Conservation (phyloP, 2,888 invertebrate genomes). For the Zele albiditarsus region DNA sequence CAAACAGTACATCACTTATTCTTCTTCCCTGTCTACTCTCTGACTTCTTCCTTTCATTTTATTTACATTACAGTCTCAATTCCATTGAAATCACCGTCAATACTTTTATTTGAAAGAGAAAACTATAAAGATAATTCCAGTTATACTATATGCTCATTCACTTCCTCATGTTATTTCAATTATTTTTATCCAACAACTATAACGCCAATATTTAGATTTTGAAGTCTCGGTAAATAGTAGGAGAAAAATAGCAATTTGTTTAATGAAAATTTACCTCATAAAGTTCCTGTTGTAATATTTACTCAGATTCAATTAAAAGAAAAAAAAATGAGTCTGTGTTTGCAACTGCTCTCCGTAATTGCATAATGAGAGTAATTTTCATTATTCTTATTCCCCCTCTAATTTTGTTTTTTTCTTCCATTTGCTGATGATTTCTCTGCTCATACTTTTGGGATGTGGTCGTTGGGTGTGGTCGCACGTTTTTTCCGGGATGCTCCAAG, state of each 20-base stretch:
- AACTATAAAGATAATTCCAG: not conserved
- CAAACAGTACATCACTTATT: constrained; percentile 16
- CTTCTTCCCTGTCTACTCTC: not conserved
- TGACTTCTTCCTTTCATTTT: not conserved
- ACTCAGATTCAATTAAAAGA: not conserved
- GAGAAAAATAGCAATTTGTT: not conserved
- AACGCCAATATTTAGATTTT: not conserved
- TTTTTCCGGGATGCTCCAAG: not conserved
- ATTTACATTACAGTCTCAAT: not conserved
- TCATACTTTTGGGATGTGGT: constrained; percentile 34
- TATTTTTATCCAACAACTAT: not conserved
- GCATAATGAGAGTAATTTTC: too few relatives aligned
- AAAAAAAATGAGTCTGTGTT: not conserved
- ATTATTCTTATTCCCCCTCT: not conserved
- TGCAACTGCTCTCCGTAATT: too few relatives aligned
- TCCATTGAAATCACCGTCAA: not conserved
- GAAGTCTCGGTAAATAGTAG: not conserved
- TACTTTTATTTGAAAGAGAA: not conserved
- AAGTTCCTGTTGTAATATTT: not conserved
- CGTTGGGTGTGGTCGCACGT: not conserved
- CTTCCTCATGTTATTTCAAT: not conserved
- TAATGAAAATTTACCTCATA: not conserved
- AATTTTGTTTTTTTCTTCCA: not conserved
- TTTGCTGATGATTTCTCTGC: constrained; percentile 28
- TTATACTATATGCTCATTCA: not conserved